Evolutionary conservation across 2,888 invertebrate species (phyloP).

Genomic region (Zelleria hepariella): DNA sequence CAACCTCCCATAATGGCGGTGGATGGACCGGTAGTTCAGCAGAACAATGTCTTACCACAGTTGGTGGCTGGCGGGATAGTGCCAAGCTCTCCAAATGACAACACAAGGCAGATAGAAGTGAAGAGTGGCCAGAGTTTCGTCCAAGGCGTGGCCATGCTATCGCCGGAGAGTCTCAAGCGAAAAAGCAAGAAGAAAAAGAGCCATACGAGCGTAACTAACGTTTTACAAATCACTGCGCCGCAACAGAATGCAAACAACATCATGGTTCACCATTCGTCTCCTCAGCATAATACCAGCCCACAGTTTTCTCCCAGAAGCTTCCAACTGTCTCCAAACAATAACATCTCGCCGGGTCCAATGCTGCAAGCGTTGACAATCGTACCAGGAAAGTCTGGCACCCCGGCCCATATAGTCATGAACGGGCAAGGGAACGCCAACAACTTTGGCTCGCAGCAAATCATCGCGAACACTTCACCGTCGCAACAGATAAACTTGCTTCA

Average conservation of each 20-base stretch:
- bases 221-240: constrained; percentile 77
- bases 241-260: constrained; percentile 76
- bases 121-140: constrained; percentile 57
- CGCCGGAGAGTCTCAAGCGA: constrained; percentile 78
- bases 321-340: constrained; percentile 79
- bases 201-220: constrained; percentile 78
- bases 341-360: constrained; percentile 77
- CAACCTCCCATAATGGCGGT: constrained; percentile 84
- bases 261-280: constrained; percentile 66
- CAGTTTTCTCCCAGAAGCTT: constrained; percentile 82
- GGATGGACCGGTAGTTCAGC: constrained; percentile 79
- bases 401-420: constrained; percentile 84
- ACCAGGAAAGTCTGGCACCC: constrained; percentile 80
- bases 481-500: constrained; percentile 82
- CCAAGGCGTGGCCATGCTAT: constrained; percentile 68
- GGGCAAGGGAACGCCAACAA: constrained; percentile 75
- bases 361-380: constrained; percentile 83
- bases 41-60: constrained; percentile 79
- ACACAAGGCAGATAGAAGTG: constrained; percentile 67
- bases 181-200: constrained; percentile 82
- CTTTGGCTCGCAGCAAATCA: constrained; percentile 78
- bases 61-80: constrained; percentile 77
- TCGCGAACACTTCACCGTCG: constrained; percentile 71
- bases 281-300: constrained; percentile 59
- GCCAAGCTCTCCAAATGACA: constrained; percentile 61